Evolutionary conservation across 2,797 vertebrate species (phyloP), one percentile per base, ranked within the genome.

Genomic region (Sebastes oblongus): DNA sequence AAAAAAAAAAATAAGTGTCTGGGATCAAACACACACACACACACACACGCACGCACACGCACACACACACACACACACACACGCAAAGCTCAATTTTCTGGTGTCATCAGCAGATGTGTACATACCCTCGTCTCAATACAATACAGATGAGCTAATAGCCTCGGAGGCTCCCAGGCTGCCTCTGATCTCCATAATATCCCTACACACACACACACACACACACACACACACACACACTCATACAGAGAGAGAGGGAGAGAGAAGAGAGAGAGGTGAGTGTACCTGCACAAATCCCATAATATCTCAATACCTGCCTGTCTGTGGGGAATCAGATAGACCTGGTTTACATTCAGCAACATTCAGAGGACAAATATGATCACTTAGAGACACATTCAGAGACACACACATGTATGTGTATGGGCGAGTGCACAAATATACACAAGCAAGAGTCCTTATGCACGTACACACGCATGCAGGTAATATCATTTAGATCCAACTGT

Each of bases 91-190:
- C 78, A 86, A 92, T 93, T 91, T 93, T 94, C 93, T 88, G 84
- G 93, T 94, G 93, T 93, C 93, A 94, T 94, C 93, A 94, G 92
- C 91, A 92, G 83, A 94, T 92, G 91, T 93, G 90, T 93, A 92
- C 84, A 81, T 89, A 92, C 93, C 90, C 89, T 87, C 90, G 64
- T 94, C 92, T 92, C 91, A 90, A 92, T 91, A 92, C 92, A 87
- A 92, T 83, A 88, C 92, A 93, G 90, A 94, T 93, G 86, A 91
- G 91, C 94, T 95, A 95, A 95, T 90, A 93, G 91, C 91, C 85
- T 92, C 59, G 27, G 92, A 92, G 92, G 86, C 91, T 93, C 92
- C 91, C 91, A 87, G 92, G 72, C 89, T 90, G 85, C 68, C 42
- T 81, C 91, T 89, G 92, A 93, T 94, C 92, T 92, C 91, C 90